Evolutionary conservation across 2,888 invertebrate species (phyloP).

Genomic region (Pyrocoelia pectoralis): DNA sequence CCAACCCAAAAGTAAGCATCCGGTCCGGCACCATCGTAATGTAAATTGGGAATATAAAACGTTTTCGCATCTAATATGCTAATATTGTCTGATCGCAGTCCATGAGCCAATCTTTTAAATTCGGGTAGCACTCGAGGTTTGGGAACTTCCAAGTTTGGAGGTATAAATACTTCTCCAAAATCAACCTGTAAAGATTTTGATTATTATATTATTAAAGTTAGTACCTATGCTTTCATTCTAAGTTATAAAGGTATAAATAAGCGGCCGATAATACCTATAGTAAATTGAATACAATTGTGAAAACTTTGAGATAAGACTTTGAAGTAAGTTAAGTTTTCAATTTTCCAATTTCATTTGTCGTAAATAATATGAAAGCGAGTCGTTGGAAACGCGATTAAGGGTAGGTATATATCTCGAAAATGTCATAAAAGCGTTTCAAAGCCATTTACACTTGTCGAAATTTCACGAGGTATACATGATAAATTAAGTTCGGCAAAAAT

Average conservation of each 20-base stretch:
- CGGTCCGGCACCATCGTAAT: constrained; percentile 91
- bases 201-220: too few relatives aligned
- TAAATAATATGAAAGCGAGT: constrained; percentile 5
- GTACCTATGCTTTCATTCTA: too few relatives aligned
- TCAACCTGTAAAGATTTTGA: constrained; percentile 71
- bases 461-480: constrained; percentile 7
- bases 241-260: too few relatives aligned
- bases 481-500: constrained; percentile 24
- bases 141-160: constrained; percentile 79
- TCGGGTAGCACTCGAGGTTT: constrained; percentile 83
- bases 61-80: constrained; percentile 92
- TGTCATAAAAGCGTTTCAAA: constrained; percentile 1
- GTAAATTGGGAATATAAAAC: constrained; percentile 89
- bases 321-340: constrained; percentile 6
- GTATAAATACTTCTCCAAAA: constrained; percentile 87
- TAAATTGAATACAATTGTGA: constrained; percentile 22
- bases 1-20: constrained; percentile 97
- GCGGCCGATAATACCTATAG: too few relatives aligned
- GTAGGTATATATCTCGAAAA: neutral
- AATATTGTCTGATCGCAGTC: constrained; percentile 88
- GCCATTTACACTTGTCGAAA: constrained; percentile 11
- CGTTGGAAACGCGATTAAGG: neutral
- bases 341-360: constrained; percentile 11
- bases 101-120: constrained; percentile 87
- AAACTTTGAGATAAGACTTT: constrained; percentile 5